phyloP scores from a whole-genome alignment of 2,113 vertebrate genomes.

The Callithrix jacchus region DNA sequence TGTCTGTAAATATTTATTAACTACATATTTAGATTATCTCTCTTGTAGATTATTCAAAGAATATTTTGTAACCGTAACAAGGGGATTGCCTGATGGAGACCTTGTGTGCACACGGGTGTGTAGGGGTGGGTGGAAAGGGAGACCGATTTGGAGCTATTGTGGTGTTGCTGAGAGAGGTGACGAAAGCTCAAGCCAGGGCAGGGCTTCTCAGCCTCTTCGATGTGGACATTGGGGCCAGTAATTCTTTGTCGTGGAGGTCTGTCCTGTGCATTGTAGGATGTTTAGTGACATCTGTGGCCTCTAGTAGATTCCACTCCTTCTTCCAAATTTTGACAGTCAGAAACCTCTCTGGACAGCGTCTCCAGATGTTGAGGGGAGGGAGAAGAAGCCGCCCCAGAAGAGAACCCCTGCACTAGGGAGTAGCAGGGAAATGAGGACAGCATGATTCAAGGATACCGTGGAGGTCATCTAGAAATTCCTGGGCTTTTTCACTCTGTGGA shows the following conservation, averaged over 20 bases:
- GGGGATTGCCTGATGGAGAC: background rate
- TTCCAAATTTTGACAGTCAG: background rate
- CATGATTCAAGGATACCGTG: accelerated
- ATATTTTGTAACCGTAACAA: background rate
- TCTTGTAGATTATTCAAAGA: background rate
- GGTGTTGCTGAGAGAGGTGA: accelerated
- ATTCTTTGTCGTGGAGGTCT: background rate
- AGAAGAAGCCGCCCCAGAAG: too few relatives aligned
- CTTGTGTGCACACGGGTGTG: too few relatives aligned
- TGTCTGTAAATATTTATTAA: background rate
- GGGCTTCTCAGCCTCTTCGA: accelerated
- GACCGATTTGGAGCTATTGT: accelerated
- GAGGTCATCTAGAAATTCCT: background rate
- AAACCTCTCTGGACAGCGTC: background rate
- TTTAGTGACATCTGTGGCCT: background rate
- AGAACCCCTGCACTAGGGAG: background rate
- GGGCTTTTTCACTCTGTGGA: background rate
- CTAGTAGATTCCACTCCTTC: background rate
- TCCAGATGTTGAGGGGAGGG: background rate
- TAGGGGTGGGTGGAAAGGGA: background rate
- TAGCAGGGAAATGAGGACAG: too few relatives aligned
- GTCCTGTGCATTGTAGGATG: background rate
- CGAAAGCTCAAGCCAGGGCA: background rate
- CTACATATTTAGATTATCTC: background rate
- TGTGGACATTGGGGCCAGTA: too few relatives aligned